Conservation (phyloP, 1,140 invertebrate genomes). For the Oncopeltus fasciatus region DNA sequence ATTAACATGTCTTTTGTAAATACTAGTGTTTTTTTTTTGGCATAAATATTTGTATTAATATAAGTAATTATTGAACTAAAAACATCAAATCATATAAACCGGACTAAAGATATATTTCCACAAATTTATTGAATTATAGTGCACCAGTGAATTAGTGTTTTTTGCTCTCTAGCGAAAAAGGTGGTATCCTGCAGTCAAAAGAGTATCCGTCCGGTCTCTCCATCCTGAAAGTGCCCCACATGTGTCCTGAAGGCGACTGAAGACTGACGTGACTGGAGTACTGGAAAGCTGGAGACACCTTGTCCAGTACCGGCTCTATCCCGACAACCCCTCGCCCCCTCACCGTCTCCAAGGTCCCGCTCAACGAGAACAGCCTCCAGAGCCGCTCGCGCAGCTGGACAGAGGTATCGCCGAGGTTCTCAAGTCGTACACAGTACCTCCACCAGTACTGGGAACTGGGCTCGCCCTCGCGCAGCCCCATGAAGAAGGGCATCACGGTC, state of each 20-base stretch:
- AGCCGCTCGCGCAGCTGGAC: conserved; percentile 86
- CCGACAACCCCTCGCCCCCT: conserved; percentile 84
- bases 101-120: too few relatives aligned
- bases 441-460: conserved; percentile 82
- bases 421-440: conserved; percentile 88
- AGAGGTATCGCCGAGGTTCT: conserved; percentile 76
- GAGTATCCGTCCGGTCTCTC: conserved; percentile 87
- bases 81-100: too few relatives aligned
- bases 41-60: too few relatives aligned
- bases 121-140: too few relatives aligned
- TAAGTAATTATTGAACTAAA: too few relatives aligned
- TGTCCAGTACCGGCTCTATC: conserved; percentile 81
- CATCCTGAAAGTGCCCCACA: conserved; percentile 96
- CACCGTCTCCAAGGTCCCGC: conserved; percentile 88
- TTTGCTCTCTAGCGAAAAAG: conserved; percentile 89
- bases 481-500: conserved; percentile 94
- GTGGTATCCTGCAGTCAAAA: conserved; percentile 90
- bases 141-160: too few relatives aligned
- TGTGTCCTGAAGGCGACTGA: conserved; percentile 91
- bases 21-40: too few relatives aligned
- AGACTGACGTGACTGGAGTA: conserved; percentile 91
- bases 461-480: conserved; percentile 79
- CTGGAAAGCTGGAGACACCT: conserved; percentile 82
- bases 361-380: conserved; percentile 90
- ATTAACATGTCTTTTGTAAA: too few relatives aligned